These are phyloP conservation scores for Monoplex corrugatus DNA, from an alignment of 2,888 invertebrate species.

Conservation along the genomic window DNA sequence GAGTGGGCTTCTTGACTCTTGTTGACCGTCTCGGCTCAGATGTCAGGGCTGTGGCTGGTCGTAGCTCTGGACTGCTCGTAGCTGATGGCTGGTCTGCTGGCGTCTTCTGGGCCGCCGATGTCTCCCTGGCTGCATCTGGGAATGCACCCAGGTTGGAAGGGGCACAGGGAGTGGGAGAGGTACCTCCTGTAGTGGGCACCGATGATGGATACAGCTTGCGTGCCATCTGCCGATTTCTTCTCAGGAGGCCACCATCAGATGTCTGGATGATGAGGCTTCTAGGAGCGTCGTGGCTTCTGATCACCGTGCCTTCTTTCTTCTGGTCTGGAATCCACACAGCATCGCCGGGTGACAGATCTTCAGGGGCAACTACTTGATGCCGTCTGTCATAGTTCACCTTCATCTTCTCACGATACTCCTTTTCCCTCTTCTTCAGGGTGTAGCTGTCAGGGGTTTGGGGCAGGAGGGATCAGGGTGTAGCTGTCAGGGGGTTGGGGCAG, in stretches of 20 bases:
- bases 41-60: no score
- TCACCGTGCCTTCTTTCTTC: background rate
- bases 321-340: constrained; percentile 1
- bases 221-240: constrained; percentile 1
- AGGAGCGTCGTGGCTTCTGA: background rate
- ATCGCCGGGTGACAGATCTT: background rate
- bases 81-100: no score
- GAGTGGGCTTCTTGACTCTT: no score
- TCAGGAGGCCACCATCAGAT: background rate
- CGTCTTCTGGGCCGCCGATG: no score
- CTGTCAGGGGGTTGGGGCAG: background rate
- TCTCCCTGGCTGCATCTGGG: no score
- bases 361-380: background rate
- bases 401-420: background rate
- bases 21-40: no score
- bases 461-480: no score
- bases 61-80: no score
- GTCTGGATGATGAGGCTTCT: background rate
- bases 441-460: background rate
- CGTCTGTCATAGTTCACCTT: background rate
- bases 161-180: no score
- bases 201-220: background rate
- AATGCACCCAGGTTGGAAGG: no score
- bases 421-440: constrained; percentile 9
- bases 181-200: no score